A percentile compares a stretch with the other conserved stretches of the same genome.
phyloP scores from a whole-genome alignment of 2,888 invertebrate genomes.

The Caenorhabditis panamensis region DNA sequence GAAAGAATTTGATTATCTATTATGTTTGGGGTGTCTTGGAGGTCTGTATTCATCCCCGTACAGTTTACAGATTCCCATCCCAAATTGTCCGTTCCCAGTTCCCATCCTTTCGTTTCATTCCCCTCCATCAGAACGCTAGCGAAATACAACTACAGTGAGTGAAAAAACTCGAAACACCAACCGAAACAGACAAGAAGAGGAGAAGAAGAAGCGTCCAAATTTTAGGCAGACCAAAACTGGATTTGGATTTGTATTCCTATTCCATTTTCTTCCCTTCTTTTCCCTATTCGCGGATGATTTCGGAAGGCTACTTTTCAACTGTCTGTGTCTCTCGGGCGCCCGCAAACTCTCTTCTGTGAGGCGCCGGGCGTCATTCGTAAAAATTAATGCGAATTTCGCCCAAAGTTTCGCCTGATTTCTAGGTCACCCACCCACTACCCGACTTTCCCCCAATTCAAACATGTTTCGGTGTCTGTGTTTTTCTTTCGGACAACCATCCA shows the following conservation, averaged over 20 bases:
- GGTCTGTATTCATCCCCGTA: slow-evolving; percentile 11
- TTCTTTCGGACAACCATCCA: neutral
- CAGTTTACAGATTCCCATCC: slow-evolving; percentile 38
- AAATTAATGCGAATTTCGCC: slow-evolving; percentile 56
- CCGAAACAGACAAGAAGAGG: neutral
- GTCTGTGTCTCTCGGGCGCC: slow-evolving; percentile 13
- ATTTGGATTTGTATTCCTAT: too few relatives aligned
- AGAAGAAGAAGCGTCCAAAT: slow-evolving; percentile 13
- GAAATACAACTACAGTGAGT: too few relatives aligned
- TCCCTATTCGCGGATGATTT: slow-evolving; percentile 30
- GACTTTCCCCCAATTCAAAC: slow-evolving; percentile 32
- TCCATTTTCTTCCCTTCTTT: too few relatives aligned
- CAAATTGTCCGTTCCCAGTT: slow-evolving; percentile 11
- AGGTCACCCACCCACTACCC: slow-evolving; percentile 36
- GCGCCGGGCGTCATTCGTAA: slow-evolving; percentile 38
- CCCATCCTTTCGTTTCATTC: neutral
- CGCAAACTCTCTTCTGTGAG: slow-evolving; percentile 7
- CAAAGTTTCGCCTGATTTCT: too few relatives aligned
- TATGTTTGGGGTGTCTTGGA: neutral
- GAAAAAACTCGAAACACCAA: too few relatives aligned
- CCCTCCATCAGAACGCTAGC: slow-evolving; percentile 17
- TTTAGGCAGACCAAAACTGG: slow-evolving; percentile 33
- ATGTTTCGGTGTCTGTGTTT: slow-evolving; percentile 20
- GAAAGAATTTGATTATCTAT: slow-evolving; percentile 27
- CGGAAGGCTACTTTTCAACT: neutral